Evolutionary conservation across 2,888 invertebrate genomes (phyloP), one percentile per base, ranked within the genome.

Genomic region (Busseola fusca): DNA sequence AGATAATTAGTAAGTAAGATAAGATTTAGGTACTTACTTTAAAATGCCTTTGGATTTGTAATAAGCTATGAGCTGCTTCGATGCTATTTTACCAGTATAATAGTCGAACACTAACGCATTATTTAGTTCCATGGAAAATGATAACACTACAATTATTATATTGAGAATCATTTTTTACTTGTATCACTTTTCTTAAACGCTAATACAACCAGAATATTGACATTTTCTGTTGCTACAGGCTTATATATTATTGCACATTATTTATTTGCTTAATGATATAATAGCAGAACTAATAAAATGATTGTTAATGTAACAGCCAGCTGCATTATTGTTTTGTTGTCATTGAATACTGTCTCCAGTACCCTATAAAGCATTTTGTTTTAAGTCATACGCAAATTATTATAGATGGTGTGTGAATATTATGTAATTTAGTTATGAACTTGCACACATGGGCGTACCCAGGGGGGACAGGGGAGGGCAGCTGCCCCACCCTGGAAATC

Each of bases 31-130:
- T 63, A 76, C 72, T 73, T 52, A 73, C 72, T 68, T 27, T 18
- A 76, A 68, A 76, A 42, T 68, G 0, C 76, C 72, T 37, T 16
- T 58, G 9, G 42, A 18, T 52, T 76, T 76, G 34, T 76, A 73
- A 25, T 73, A 52, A 27, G 25, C 58, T 45, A 42, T 58, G 3
- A 50, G 42, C 0, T n/a, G 4, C 7, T 14, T 1, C 14, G 72
- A 52, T 37, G 68, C 68, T 37, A 27, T 50, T 52, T 73, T 25
- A 12, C 69, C 72, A 25, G 58, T 27, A 37, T 68, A 76, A 58
- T 30, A 68, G 18, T 73, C 72, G 52, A 12, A 58, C 7, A 50
- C 18, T 27, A 67, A 12, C 3, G 76, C 34, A 4, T 37, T n/a
- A 42, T 1, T 45, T 9, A 76, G 27, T 58, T 34, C 34, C 18